Evolutionary conservation across 2,113 vertebrate species (phyloP).

Genomic region (Pteropus alecto): DNA sequence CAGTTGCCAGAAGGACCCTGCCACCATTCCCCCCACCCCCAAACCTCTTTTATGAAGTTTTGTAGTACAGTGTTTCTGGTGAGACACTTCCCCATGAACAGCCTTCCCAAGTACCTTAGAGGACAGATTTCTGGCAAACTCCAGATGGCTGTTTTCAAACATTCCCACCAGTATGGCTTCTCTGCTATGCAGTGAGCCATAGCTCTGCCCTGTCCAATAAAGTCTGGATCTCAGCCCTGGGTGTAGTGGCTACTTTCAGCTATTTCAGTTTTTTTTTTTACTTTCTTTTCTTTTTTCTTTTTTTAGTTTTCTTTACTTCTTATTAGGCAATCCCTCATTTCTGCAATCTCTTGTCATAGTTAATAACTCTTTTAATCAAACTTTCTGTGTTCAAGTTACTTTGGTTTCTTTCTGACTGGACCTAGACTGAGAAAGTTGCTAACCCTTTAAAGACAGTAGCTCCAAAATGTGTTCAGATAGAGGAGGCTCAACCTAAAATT

Average conservation of each 20-base stretch:
- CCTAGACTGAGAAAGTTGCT: not conserved
- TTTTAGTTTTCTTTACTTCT: not conserved
- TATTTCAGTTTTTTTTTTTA: not conserved
- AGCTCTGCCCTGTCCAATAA: not conserved
- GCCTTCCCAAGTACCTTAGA: not conserved
- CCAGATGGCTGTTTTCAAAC: not conserved
- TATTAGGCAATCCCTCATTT: not conserved
- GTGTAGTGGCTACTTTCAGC: not conserved
- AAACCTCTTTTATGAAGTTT: not conserved
- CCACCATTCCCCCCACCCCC: not conserved
- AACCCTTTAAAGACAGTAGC: not conserved
- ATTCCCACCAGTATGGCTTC: not conserved
- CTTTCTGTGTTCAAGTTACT: not conserved
- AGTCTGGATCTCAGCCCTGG: not conserved
- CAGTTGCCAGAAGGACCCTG: rapidly evolving
- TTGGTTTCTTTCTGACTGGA: not conserved
- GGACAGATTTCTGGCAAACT: not conserved
- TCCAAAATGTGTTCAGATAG: not conserved
- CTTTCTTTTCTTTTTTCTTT: too few species aligned
- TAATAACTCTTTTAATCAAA: not conserved
- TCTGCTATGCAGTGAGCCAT: not conserved
- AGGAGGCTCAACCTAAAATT: not conserved
- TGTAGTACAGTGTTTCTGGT: not conserved
- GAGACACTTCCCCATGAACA: not conserved
- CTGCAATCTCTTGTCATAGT: not conserved